Conservation (phyloP, 2,797 vertebrate genomes). For the Ptychadena robeensis region DNA sequence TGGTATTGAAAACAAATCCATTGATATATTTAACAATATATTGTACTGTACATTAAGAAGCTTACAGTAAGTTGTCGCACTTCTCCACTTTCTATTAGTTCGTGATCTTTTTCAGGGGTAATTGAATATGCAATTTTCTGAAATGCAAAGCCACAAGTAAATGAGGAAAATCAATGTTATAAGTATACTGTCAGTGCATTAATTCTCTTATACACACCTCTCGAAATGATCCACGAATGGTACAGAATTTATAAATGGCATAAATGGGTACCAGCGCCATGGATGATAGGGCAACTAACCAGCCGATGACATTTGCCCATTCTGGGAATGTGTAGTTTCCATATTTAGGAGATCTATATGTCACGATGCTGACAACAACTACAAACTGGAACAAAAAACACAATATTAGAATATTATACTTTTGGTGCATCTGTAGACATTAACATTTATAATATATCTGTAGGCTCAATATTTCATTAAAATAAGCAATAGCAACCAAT, state of each 20-base stretch:
- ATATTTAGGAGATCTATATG: slow-evolving; percentile 85
- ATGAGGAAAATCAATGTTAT: neutral
- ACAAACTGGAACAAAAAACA: slow-evolving; percentile 78
- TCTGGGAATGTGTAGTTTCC: slow-evolving; percentile 83
- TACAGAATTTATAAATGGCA: slow-evolving; percentile 87
- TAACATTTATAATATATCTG: neutral
- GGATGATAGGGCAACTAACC: slow-evolving; percentile 87
- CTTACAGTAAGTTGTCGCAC: slow-evolving; percentile 88
- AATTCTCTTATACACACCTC: slow-evolving; percentile 74
- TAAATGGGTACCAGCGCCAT: slow-evolving; percentile 90
- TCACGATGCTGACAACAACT: slow-evolving; percentile 88
- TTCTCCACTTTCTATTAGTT: slow-evolving; percentile 85
- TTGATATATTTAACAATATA: neutral
- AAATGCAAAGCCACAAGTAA: slow-evolving; percentile 26
- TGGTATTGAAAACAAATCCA: neutral
- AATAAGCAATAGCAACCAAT: neutral
- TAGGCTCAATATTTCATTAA: too few species aligned
- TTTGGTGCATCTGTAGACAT: neutral
- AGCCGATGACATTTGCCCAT: slow-evolving; percentile 87
- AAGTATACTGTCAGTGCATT: neutral
- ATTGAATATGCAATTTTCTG: slow-evolving; percentile 89
- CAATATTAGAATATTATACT: neutral
- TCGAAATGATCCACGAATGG: slow-evolving; percentile 81
- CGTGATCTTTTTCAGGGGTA: slow-evolving; percentile 86
- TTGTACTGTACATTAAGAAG: neutral